A percentile compares a stretch with the other conserved stretches of the same genome.
Evolutionary conservation across 2,113 vertebrate species (phyloP).

Genomic region (Melanerpes formicivorus): DNA sequence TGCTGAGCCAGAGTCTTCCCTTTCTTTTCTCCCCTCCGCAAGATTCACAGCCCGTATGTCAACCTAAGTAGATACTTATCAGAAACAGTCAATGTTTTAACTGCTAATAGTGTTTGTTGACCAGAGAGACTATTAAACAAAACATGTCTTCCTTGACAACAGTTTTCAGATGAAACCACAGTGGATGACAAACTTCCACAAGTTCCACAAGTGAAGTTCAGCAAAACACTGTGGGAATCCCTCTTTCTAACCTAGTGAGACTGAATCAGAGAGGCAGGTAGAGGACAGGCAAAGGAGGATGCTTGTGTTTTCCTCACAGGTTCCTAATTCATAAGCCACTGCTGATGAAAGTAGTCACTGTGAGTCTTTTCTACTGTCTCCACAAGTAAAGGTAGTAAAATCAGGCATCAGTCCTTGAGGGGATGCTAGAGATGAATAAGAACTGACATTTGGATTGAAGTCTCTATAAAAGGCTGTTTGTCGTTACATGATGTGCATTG

Average conservation of each 20-base stretch:
- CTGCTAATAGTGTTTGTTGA: background rate
- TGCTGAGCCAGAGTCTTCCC: background rate
- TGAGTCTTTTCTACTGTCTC: background rate
- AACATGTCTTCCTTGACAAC: background rate
- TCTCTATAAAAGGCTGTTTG: conserved; percentile 14
- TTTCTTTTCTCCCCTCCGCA: background rate
- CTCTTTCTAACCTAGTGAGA: background rate
- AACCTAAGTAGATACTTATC: background rate
- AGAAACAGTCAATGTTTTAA: background rate
- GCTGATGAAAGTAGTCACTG: background rate
- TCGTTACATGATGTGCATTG: conserved; percentile 6
- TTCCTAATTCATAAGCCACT: background rate
- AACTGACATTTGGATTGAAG: conserved; percentile 12
- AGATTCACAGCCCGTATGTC: background rate
- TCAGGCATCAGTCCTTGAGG: background rate
- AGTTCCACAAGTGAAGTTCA: background rate
- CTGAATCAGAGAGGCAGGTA: background rate
- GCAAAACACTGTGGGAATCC: background rate
- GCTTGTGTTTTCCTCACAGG: background rate
- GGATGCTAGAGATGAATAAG: background rate
- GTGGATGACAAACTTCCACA: background rate
- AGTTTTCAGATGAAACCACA: background rate
- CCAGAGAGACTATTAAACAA: background rate
- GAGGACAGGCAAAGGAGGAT: background rate
- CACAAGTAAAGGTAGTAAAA: background rate